Base-by-base conservation (phyloP, 2,888 invertebrate genomes). In the Lymantria monacha region DNA sequence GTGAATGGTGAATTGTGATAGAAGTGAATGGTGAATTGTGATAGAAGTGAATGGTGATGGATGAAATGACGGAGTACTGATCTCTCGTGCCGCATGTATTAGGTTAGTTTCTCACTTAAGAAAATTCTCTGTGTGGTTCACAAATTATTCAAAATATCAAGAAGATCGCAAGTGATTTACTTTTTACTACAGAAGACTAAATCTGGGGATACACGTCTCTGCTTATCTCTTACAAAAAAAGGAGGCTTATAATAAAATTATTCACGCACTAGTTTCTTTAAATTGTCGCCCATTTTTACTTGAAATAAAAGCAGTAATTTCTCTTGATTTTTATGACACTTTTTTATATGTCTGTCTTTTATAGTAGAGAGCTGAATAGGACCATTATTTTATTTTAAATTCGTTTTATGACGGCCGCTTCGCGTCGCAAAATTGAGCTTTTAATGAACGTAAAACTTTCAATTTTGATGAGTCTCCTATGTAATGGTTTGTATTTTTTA, bases 271-370 rank as follows among this genome's bases (percentile, higher is more conserved):
- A 12, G 11, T 38, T n/a, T n/a, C 38, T 7, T 38, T n/a, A 12
- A 33, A 41, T 33, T 14, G 41, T 22, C 14, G 42, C 53, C 22
- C 40, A 56, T 43, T 55, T 53, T 49, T 47, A 44, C 42, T 43
- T 41, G 59, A 58, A 44, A 68, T 65, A 68, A 65, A 67, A 67
- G 13, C 64, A 70, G 77, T 79, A 77, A 80, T 80, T 76, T 70
- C 69, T 62, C 72, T 66, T 74, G 76, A 80, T 79, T 80, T 77
- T 81, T 81, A 81, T 74, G 76, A 66, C 76, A 74, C 51, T 76
- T 80, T 33, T 81, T 81, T 81, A 80, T 79, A 71, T 73, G 71
- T 74, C 71, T 70, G 69, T 77, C 69, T 73, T 69, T 74, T 71
- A 75, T 79, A 75, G 78, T 76, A 77, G 71, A 79, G 33, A 74